Percentiles rank a stretch among this genome's conserved stretches.
phyloP scores from a whole-genome alignment of 2,797 vertebrate species.

The Neosilurus mollespiculum region DNA sequence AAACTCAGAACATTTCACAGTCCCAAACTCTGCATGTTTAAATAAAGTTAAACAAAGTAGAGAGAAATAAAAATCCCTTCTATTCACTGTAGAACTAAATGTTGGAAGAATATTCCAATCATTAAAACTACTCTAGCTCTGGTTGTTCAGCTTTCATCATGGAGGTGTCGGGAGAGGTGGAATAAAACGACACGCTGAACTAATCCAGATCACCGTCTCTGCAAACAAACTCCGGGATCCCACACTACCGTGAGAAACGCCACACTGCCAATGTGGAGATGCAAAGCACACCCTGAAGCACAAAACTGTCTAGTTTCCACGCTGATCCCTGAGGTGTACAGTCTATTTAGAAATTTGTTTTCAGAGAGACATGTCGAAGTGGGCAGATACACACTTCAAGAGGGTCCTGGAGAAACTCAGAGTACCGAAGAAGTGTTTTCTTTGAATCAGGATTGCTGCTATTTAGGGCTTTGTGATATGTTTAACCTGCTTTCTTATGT shows the following conservation, averaged over 20 bases:
- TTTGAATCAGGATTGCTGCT: not conserved
- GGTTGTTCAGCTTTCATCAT: not conserved
- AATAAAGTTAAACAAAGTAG: no score
- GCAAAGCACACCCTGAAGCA: not conserved
- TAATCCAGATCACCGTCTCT: not conserved
- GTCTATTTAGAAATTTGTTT: not conserved
- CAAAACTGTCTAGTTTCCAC: not conserved
- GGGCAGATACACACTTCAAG: not conserved
- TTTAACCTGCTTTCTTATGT: not conserved
- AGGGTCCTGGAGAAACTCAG: not conserved
- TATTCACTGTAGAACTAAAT: no score
- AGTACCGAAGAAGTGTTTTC: not conserved
- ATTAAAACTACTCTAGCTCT: no score
- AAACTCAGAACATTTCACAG: no score
- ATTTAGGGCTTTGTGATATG: not conserved
- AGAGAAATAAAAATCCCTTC: no score
- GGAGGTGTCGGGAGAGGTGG: not conserved
- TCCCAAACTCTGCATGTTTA: no score
- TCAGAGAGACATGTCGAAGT: not conserved
- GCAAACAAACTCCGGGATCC: not conserved
- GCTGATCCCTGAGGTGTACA: not conserved
- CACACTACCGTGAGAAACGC: not conserved
- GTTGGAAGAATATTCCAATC: no score
- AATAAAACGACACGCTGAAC: not conserved
- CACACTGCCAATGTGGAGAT: not conserved